phyloP scores from a whole-genome alignment of 2,888 invertebrate species.

The Cepaea hortensis region DNA sequence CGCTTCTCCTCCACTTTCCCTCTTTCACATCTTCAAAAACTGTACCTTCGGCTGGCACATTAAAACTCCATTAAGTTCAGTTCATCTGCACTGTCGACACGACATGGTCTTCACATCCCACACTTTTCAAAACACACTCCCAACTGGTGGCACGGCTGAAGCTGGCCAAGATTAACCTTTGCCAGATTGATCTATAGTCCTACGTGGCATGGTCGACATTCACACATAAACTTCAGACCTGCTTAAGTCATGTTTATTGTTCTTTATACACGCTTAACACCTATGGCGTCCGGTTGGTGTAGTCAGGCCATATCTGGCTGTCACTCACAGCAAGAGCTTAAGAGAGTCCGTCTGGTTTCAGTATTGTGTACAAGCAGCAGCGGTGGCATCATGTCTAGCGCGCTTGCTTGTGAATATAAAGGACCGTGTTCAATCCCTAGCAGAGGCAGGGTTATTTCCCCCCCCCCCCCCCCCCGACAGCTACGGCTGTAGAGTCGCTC shows the following conservation, averaged over 20 bases:
- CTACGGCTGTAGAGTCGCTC: too few species aligned
- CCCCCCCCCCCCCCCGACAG: too few species aligned
- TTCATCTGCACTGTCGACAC: too few species aligned
- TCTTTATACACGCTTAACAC: slow-evolving; percentile 16
- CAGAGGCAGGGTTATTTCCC: too few species aligned
- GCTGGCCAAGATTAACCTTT: neutral
- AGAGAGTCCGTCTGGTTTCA: too few species aligned
- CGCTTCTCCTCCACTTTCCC: neutral
- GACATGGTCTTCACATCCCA: too few species aligned
- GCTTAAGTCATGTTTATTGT: slow-evolving; percentile 40
- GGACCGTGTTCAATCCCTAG: too few species aligned
- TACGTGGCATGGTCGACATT: neutral
- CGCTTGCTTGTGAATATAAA: too few species aligned
- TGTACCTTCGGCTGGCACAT: neutral
- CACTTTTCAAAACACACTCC: too few species aligned
- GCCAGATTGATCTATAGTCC: slow-evolving; percentile 1
- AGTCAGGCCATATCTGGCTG: neutral
- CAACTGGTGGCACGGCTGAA: neutral
- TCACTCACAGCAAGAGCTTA: slow-evolving; percentile 11
- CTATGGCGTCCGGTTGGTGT: slow-evolving; percentile 14
- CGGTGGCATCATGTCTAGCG: too few species aligned
- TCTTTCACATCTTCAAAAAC: neutral
- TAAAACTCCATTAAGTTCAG: slow-evolving; percentile 14
- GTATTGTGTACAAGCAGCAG: too few species aligned
- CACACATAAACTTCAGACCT: slow-evolving; percentile 27